phyloP scores from a whole-genome alignment of 1,140 invertebrate genomes.

The Cotesia typhae region DNA sequence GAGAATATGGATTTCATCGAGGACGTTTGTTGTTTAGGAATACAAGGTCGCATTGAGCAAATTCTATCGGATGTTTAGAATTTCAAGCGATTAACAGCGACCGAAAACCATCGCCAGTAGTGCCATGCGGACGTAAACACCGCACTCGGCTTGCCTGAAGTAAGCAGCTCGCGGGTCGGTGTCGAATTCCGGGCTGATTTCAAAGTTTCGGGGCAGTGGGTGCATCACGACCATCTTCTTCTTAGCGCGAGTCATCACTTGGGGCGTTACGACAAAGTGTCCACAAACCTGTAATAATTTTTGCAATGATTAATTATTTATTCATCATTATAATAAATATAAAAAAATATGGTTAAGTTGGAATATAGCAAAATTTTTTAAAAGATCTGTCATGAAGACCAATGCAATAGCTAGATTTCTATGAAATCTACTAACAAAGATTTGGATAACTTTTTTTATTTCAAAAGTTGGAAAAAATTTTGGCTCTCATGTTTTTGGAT shows the following conservation, averaged over 20 bases:
- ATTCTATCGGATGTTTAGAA: not conserved
- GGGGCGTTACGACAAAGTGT: conserved; percentile 88
- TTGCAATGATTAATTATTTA: conserved; percentile 27
- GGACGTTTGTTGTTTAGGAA: not conserved
- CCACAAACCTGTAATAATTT: conserved; percentile 76
- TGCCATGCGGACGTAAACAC: conserved; percentile 98
- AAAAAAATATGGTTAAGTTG: not conserved
- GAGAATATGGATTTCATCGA: no score
- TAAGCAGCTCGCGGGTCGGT: conserved; percentile 96
- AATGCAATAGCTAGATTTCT: no score
- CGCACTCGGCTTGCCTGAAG: conserved; percentile 97
- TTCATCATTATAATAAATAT: conserved; percentile 31
- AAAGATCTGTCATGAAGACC: no score
- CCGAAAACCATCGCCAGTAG: conserved; percentile 91
- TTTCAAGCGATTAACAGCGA: conserved; percentile 42
- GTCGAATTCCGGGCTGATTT: conserved; percentile 95
- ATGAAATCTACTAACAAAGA: no score
- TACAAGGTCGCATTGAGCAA: not conserved
- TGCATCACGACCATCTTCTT: conserved; percentile 97
- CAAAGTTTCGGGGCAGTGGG: conserved; percentile 92
- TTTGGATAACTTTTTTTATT: no score
- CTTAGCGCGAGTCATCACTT: conserved; percentile 94
- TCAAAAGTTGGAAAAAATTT: no score
- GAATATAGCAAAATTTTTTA: no score
- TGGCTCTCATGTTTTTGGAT: no score